phyloP scores from a whole-genome alignment of 2,113 vertebrate genomes.

The Rattus norvegicus region DNA sequence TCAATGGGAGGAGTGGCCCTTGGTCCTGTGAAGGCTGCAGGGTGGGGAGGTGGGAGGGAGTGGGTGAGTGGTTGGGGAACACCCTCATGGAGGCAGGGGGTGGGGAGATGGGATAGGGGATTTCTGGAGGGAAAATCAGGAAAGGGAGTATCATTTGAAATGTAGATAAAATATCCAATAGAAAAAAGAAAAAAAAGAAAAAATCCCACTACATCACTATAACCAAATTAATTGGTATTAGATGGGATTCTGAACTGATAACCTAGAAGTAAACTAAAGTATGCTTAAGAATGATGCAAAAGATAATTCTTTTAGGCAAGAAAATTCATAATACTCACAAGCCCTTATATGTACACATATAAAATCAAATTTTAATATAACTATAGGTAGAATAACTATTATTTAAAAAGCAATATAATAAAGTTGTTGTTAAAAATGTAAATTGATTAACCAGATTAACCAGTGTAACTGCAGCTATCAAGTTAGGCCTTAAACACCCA shows the following conservation, averaged over 20 bases:
- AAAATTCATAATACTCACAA: not conserved
- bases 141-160: too few species aligned
- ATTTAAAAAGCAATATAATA: not conserved
- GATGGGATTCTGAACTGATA: not conserved
- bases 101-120: too few species aligned
- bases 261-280: slow-evolving; percentile 6
- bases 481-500: slow-evolving; percentile 43
- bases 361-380: not conserved
- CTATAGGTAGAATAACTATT: not conserved
- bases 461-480: not conserved
- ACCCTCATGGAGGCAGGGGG: too few species aligned
- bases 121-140: too few species aligned
- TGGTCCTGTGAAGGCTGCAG: too few species aligned
- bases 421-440: not conserved
- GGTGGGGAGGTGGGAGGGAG: too few species aligned
- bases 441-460: not conserved
- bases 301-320: not conserved
- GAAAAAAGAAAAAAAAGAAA: too few species aligned
- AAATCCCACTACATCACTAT: not conserved
- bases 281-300: slow-evolving; percentile 12
- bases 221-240: slow-evolving; percentile 2
- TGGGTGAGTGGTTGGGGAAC: too few species aligned
- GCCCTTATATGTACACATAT: not conserved
- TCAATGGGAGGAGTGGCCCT: too few species aligned
- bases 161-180: too few species aligned